These are phyloP conservation scores for Lepetodrilus schrolli DNA, from an alignment of 2,888 invertebrate species.

Conservation along the genomic window DNA sequence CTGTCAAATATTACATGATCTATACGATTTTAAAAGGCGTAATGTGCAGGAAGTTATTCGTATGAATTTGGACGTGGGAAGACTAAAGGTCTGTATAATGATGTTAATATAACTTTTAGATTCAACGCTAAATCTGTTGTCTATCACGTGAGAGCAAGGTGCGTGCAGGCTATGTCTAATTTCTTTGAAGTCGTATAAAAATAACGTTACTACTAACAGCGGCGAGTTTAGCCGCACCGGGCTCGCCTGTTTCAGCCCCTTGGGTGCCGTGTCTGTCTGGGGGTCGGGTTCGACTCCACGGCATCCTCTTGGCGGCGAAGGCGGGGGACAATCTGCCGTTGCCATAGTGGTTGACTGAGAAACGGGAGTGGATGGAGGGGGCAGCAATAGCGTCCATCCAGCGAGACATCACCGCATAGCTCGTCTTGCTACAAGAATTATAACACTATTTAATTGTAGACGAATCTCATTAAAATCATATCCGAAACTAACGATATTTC, in stretches of 20 bases:
- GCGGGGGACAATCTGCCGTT: background rate
- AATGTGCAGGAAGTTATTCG: too few species aligned
- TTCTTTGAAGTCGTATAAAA: background rate
- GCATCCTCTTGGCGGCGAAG: background rate
- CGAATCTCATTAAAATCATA: too few species aligned
- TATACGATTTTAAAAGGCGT: too few species aligned
- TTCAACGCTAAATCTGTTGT: too few species aligned
- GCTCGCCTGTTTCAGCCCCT: background rate
- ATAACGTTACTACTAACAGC: background rate
- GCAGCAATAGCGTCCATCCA: constrained; percentile 50
- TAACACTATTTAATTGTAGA: too few species aligned
- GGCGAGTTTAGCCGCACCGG: background rate
- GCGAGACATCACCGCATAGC: constrained; percentile 56
- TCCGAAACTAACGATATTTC: too few species aligned
- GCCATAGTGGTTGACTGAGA: constrained; percentile 1
- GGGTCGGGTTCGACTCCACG: background rate
- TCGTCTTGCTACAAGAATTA: constrained; percentile 48
- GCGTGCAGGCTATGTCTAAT: background rate
- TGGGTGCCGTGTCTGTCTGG: background rate
- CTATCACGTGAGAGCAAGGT: background rate
- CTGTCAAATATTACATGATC: too few species aligned
- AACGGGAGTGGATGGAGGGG: constrained; percentile 34
- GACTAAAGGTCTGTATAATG: too few species aligned
- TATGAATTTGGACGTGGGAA: too few species aligned
- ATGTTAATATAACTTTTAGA: too few species aligned